Evolutionary conservation across 2,888 invertebrate genomes (phyloP), one percentile per base, ranked within the genome.

Genomic region (Troides helena): DNA sequence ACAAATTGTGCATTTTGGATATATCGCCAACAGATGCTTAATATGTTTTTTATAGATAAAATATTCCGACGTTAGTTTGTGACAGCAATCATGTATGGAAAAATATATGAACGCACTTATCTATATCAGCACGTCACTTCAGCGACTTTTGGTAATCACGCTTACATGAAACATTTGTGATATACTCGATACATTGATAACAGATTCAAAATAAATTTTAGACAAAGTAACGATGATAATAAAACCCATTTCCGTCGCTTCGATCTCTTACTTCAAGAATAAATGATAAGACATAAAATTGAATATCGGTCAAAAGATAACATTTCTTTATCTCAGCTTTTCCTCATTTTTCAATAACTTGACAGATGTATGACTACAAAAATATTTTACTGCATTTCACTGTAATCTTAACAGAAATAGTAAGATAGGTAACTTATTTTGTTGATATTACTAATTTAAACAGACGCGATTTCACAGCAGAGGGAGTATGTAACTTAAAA

Each of bases 301-400:
- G 10, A 57, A 57, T 57, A 21, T 57, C 57, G 57, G 57, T 57
- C 57, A 57, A 57, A 57, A n/a, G 57, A 57, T 57, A 57, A 14
- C n/a, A 14, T 21, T 57, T 57, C 21, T n/a, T 57, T 57, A 57
- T 57, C 57, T 23, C 23, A 65, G 21, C 57, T 6, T 57, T n/a
- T 39, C 56, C 7, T 56, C 18, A 6, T 17, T 23, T 57, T 18
- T 57, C 57, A 57, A 21, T 57, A 21, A 57, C 57, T 18, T 57
- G 57, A 57, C 21, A 57, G 57, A 10, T 7, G 39, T 10, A 10
- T 21, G 7, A 56, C 56, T 56, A 1, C 14, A 57, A 57, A 21
- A 21, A 57, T 0, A 50, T 50, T 14, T 50, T 50, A 50, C 50
- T 2, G 5, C 30, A 5, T 50, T 18, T 50, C 50, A 50, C 18